These are phyloP conservation scores for Aphaenogaster rudis DNA, from an alignment of 1,140 invertebrate genomes.

Conservation along the genomic window DNA sequence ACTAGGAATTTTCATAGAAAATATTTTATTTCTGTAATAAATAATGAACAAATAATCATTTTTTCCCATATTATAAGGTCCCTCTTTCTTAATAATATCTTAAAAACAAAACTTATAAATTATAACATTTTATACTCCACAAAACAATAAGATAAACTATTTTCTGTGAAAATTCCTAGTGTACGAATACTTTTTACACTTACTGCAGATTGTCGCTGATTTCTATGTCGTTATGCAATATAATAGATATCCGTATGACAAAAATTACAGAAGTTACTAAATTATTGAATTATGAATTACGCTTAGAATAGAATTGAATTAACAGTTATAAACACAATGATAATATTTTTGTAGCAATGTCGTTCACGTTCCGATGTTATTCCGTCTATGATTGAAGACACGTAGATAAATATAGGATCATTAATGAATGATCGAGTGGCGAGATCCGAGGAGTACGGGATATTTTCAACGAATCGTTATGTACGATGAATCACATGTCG, in stretches of 20 bases:
- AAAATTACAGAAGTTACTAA: not conserved
- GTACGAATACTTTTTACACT: too few relatives aligned
- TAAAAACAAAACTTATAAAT: too few relatives aligned
- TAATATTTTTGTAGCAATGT: not conserved
- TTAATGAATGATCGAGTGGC: not conserved
- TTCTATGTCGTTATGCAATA: not conserved
- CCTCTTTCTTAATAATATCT: too few relatives aligned
- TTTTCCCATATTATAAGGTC: too few relatives aligned
- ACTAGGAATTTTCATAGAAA: too few relatives aligned
- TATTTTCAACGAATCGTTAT: slow-evolving; percentile 28
- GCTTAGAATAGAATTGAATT: not conserved
- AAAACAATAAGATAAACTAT: too few relatives aligned
- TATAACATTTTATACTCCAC: too few relatives aligned
- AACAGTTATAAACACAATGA: not conserved
- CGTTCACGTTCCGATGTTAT: slow-evolving; percentile 1
- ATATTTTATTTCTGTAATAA: too few relatives aligned
- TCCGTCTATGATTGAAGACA: not conserved
- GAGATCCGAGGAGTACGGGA: not conserved
- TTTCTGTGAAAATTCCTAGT: too few relatives aligned
- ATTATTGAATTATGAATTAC: not conserved
- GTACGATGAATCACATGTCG: not conserved
- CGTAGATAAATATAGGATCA: slow-evolving; percentile 1
- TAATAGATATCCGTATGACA: not conserved
- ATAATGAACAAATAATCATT: too few relatives aligned
- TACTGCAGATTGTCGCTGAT: slow-evolving; percentile 1